phyloP scores from a whole-genome alignment of 1,140 invertebrate species.

The Pantala flavescens region DNA sequence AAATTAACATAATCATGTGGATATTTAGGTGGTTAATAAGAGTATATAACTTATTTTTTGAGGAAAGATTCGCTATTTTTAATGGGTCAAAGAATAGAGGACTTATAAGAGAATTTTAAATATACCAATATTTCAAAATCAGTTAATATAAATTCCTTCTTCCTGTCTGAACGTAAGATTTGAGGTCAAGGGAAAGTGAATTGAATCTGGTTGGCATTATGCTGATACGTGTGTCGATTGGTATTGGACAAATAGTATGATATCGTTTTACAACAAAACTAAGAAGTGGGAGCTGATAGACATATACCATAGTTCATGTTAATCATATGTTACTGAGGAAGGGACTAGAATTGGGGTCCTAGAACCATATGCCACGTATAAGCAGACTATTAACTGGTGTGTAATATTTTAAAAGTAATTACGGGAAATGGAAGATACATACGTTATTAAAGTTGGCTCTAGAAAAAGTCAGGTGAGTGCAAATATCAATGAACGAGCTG shows the following conservation, averaged over 20 bases:
- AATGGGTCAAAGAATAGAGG: too few species aligned
- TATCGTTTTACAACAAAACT: neutral
- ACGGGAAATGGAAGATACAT: neutral
- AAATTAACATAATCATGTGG: too few species aligned
- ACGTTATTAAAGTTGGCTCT: conserved; percentile 22
- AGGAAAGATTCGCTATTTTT: too few species aligned
- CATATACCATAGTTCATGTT: neutral
- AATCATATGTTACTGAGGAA: neutral
- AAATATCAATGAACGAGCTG: neutral
- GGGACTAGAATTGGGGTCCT: neutral
- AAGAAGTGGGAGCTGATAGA: neutral
- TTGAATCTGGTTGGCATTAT: neutral
- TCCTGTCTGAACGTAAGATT: neutral
- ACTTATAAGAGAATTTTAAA: too few species aligned
- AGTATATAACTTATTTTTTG: too few species aligned
- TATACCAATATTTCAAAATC: too few species aligned
- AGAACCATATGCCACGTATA: neutral
- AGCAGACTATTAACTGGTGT: too few species aligned
- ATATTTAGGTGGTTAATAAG: too few species aligned
- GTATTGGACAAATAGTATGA: neutral
- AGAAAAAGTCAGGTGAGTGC: conserved; percentile 24
- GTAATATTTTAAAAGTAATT: too few species aligned
- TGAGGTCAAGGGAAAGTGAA: conserved; percentile 1
- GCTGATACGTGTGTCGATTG: neutral
- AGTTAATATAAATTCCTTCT: neutral